These are phyloP conservation scores for Brachypterus glaber DNA, from an alignment of 2,888 invertebrate species.

Conservation along the genomic window DNA sequence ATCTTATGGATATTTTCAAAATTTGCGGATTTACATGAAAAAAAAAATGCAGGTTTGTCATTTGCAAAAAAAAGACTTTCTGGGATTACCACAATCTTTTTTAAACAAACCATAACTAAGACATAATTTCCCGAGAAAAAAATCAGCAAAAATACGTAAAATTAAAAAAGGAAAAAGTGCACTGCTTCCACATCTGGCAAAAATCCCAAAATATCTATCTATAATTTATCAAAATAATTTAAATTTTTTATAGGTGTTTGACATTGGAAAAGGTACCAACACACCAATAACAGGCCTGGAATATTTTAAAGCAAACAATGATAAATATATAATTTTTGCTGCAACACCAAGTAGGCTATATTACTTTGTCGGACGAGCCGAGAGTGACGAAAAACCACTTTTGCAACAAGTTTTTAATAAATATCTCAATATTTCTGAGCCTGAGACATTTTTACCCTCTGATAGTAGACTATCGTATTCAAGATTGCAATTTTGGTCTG, in stretches of 20 bases:
- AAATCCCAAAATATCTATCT: too few relatives aligned
- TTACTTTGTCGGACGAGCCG: slow-evolving; percentile 74
- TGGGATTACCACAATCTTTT: too few relatives aligned
- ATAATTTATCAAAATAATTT: too few relatives aligned
- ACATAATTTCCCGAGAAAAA: too few relatives aligned
- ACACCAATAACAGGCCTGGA: slow-evolving; percentile 83
- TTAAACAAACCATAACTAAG: too few relatives aligned
- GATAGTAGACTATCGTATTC: slow-evolving; percentile 61
- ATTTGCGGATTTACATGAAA: too few relatives aligned
- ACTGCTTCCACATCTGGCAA: too few relatives aligned
- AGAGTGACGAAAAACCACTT: slow-evolving; percentile 68
- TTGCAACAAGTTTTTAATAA: slow-evolving; percentile 70
- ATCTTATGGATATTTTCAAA: too few relatives aligned
- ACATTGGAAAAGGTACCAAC: slow-evolving; percentile 68
- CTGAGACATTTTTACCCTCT: slow-evolving; percentile 57
- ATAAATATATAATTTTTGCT: slow-evolving; percentile 72
- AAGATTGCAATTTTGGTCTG: slow-evolving; percentile 66
- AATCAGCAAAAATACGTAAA: too few relatives aligned
- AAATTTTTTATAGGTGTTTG: slow-evolving; percentile 60
- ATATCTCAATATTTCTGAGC: slow-evolving; percentile 64
- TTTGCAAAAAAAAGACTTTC: too few relatives aligned
- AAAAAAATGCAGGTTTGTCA: too few relatives aligned
- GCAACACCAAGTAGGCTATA: slow-evolving; percentile 78
- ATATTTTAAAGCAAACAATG: slow-evolving; percentile 64
- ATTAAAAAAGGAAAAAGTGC: too few relatives aligned